Base-by-base conservation (phyloP, 35 echinoderm and acorn worm species). In the Anneissia japonica region DNA sequence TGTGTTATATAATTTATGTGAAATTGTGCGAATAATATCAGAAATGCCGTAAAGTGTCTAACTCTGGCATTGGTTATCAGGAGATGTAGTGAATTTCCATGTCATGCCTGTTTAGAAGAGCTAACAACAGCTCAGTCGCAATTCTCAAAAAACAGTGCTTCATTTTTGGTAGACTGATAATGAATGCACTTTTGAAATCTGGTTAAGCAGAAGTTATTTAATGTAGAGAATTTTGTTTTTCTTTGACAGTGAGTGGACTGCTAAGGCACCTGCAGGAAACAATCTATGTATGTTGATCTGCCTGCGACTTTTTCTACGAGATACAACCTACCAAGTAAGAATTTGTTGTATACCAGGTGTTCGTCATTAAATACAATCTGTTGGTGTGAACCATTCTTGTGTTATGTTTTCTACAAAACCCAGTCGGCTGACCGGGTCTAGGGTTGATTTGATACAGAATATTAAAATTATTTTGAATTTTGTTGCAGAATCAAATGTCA, bases 181-280 rank as follows among this genome's bases (percentile, higher is more conserved):
- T n/a, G n/a, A n/a, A n/a, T n/a, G n/a, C n/a, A n/a, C n/a, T n/a
- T n/a, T n/a, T n/a, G n/a, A n/a, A n/a, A n/a, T n/a, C n/a, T n/a
- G n/a, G n/a, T n/a, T n/a, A n/a, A n/a, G n/a, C n/a, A n/a, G n/a
- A n/a, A n/a, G n/a, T n/a, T n/a, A n/a, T n/a, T n/a, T n/a, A n/a
- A n/a, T n/a, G n/a, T n/a, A n/a, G n/a, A n/a, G n/a, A 32, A 37
- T 77, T 9, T 7, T 75, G 26, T 7, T 26, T 88, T 39, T 81
- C 21, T 79, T 81, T 30, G 37, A 34, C 89, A 99, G 96, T 87
- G 92, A 99, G 86, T 99, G 96, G 96, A 83, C 87, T 36, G 96
- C 91, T 3, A 85, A 89, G 77, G 89, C 91, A 3, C 92, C 92
- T 21, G 40, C 96, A 34, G 96, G 92, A 78, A 93, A 99, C 87